Percentiles rank a stretch among this genome's conserved stretches.
These are phyloP conservation scores for Urocitellus parryii DNA, from an alignment of 2,113 vertebrate species.

Conservation along the genomic window DNA sequence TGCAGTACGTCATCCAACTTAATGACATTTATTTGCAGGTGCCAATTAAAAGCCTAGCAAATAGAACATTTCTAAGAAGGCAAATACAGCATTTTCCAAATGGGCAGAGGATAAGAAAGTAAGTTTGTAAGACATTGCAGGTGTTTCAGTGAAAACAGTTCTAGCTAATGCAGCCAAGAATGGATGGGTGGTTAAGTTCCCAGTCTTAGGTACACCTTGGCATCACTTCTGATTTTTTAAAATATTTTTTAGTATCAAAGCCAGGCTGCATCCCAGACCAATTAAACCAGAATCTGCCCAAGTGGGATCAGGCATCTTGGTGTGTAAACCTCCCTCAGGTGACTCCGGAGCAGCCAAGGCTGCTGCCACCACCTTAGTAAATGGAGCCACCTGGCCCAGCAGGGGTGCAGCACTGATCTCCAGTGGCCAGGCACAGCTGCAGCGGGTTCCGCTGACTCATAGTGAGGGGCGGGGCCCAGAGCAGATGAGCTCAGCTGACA, in stretches of 20 bases:
- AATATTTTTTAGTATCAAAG: not conserved
- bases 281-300: not conserved
- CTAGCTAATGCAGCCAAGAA: not conserved
- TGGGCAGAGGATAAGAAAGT: not conserved
- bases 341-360: not conserved
- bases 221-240: not conserved
- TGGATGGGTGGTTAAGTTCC: not conserved
- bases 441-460: slow-evolving; percentile 72
- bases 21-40: not conserved
- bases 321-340: not conserved
- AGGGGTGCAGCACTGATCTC: not conserved
- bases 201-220: not conserved
- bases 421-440: slow-evolving; percentile 77
- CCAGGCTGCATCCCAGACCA: not conserved
- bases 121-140: not conserved
- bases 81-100: not conserved
- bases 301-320: not conserved
- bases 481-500: slow-evolving; percentile 84
- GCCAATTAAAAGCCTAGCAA: slow-evolving; percentile 26
- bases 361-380: not conserved
- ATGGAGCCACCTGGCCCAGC: not conserved
- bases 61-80: not conserved
- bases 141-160: not conserved
- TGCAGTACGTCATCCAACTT: not conserved
- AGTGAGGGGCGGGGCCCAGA: slow-evolving; percentile 64